These are phyloP conservation scores for Motacilla alba DNA, from an alignment of 2,113 vertebrate species.

Conservation along the genomic window DNA sequence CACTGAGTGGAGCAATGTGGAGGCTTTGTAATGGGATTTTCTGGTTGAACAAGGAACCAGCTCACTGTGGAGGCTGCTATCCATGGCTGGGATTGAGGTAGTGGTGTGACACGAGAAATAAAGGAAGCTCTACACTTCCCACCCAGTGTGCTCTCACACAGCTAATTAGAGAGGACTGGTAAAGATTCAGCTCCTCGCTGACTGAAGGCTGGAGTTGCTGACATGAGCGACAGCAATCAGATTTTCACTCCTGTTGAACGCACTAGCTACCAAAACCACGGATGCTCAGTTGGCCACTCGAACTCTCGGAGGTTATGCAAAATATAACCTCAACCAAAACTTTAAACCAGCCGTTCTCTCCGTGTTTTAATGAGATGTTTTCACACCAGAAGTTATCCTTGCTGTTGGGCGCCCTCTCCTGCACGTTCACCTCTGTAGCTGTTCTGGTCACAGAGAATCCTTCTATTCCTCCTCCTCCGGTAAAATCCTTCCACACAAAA, in stretches of 20 bases:
- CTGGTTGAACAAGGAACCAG: not conserved
- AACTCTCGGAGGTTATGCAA: not conserved
- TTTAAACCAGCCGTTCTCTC: not conserved
- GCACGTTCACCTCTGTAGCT: not conserved
- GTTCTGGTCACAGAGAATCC: not conserved
- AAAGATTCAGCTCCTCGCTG: not conserved
- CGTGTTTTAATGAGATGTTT: fast-evolving
- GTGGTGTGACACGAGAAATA: not conserved
- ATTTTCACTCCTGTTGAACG: not conserved
- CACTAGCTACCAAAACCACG: not conserved
- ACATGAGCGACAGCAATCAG: not conserved
- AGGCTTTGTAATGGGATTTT: not conserved
- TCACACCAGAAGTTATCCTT: not conserved
- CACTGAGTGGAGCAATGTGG: not conserved
- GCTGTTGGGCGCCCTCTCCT: conserved; percentile 48
- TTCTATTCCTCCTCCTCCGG: not conserved
- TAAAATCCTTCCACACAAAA: not conserved
- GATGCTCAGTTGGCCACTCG: not conserved
- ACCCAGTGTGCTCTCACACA: not conserved
- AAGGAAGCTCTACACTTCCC: not conserved
- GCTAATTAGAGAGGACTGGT: not conserved
- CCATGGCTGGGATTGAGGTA: not conserved
- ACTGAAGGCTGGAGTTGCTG: not conserved
- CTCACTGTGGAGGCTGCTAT: not conserved
- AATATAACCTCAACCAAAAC: not conserved